Conservation (phyloP, 35 echinoderm and acorn worm genomes). For the Stichopus chloronotus region DNA sequence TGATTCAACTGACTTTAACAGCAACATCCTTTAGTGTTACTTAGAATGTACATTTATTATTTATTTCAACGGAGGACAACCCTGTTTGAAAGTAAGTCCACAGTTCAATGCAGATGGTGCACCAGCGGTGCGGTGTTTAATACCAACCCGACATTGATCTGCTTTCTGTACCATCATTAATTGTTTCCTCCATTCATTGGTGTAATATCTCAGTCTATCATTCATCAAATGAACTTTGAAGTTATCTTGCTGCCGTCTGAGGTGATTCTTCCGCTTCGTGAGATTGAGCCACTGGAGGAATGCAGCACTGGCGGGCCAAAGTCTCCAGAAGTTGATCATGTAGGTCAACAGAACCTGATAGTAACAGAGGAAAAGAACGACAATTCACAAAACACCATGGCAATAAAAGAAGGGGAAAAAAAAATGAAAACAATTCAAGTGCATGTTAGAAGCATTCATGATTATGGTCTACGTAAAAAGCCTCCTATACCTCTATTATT, state of each 20-base stretch:
- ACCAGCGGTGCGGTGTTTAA: no score
- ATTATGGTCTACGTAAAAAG: no score
- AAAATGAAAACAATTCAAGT: background rate
- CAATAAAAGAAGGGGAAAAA: background rate
- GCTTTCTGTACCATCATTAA: background rate
- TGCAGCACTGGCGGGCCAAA: slow-evolving; percentile 39
- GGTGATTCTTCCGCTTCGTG: background rate
- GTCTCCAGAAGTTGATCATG: slow-evolving; percentile 48
- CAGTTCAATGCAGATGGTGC: no score
- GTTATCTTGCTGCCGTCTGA: background rate
- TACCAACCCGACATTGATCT: background rate
- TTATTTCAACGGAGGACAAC: no score
- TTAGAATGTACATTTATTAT: no score
- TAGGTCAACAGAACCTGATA: background rate
- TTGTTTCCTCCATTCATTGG: background rate
- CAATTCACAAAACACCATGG: background rate
- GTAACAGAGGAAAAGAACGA: background rate
- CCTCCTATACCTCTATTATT: no score
- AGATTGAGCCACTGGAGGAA: slow-evolving; percentile 35
- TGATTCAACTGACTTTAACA: no score
- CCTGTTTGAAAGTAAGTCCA: no score
- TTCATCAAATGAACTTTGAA: background rate
- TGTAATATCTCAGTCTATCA: background rate
- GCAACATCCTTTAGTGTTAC: no score
- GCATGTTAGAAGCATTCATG: no score